Conservation (phyloP, 2,113 vertebrate species). For the Nesoenas mayeri region DNA sequence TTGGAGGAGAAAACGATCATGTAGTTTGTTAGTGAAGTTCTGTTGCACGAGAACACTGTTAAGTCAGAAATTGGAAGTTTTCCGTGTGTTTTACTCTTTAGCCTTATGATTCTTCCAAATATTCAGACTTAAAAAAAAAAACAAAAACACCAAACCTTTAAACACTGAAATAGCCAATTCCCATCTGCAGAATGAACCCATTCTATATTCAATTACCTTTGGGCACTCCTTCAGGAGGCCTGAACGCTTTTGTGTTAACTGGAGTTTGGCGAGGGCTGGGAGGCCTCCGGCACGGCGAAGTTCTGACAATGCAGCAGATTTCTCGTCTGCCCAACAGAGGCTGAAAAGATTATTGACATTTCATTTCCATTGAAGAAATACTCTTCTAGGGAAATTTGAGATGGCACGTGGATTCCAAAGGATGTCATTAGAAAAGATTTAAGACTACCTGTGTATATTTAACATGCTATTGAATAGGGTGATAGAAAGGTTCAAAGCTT, state of each 20-base stretch:
- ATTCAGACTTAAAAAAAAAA: background rate
- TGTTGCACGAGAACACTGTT: background rate
- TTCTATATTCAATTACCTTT: conserved; percentile 59
- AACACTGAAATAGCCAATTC: background rate
- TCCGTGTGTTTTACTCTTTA: background rate
- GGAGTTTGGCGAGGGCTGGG: background rate
- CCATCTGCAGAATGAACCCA: background rate
- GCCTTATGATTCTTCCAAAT: background rate
- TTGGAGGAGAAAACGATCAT: accelerated
- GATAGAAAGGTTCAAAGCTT: background rate
- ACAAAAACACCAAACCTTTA: background rate
- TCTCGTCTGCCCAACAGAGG: conserved; percentile 4
- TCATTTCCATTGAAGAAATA: background rate
- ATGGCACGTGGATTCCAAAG: background rate
- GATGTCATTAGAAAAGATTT: background rate
- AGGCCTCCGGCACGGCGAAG: conserved; percentile 58
- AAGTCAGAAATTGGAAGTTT: background rate
- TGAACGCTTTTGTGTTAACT: background rate
- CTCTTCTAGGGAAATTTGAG: background rate
- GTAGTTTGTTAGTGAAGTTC: background rate
- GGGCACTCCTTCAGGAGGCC: conserved; percentile 38
- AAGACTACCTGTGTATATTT: background rate
- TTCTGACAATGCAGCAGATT: conserved; percentile 73
- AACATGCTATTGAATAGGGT: background rate
- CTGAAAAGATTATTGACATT: conserved; percentile 53